Base-by-base conservation (phyloP, 2,888 invertebrate genomes). In the Luperina nickerlii region DNA sequence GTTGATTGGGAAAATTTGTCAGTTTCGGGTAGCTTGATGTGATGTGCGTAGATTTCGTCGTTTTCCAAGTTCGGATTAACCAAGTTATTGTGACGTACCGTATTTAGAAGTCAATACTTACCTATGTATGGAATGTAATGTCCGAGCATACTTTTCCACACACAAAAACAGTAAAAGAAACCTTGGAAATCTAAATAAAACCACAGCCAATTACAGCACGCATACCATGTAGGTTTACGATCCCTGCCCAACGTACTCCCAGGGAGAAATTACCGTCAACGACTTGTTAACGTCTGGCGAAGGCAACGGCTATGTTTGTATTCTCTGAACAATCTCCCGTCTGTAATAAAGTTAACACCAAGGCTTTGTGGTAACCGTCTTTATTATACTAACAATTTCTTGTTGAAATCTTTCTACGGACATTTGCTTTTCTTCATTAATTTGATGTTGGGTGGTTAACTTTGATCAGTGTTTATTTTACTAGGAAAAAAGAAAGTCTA, bases 271-370 rank as follows among this genome's bases (percentile, higher is more conserved):
- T 62, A 79, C 57, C 60, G 66, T 51, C 60, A 60, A 42, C 57
- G 60, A 78, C 82, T 87, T 77, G 89, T 80, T 76, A 79, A 81
- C 70, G 68, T 78, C 76, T 71, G 81, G 76, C 76, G 73, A 82
- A 76, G 74, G 62, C 68, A n/a, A 63, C 38, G 18, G 63, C 71
- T 62, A 63, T 81, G 80, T 84, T 87, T 87, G 78, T 87, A 78
- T 81, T 87, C 65, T 76, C 77, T 74, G 79, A 81, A 79, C 79
- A 87, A 87, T 81, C 76, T 74, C 66, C 74, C 18, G 60, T 38
- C 66, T 67, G 82, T 66, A 77, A 87, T 87, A 82, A 85, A 87
- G 75, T 87, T 89, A 78, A 75, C 77, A 57, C 75, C 38, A 57
- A 48, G 67, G 74, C 72, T 74, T 84, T 89, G 85, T 63, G 82